Evolutionary conservation across 2,113 vertebrate genomes (phyloP).

Genomic region (Cervus canadensis): DNA sequence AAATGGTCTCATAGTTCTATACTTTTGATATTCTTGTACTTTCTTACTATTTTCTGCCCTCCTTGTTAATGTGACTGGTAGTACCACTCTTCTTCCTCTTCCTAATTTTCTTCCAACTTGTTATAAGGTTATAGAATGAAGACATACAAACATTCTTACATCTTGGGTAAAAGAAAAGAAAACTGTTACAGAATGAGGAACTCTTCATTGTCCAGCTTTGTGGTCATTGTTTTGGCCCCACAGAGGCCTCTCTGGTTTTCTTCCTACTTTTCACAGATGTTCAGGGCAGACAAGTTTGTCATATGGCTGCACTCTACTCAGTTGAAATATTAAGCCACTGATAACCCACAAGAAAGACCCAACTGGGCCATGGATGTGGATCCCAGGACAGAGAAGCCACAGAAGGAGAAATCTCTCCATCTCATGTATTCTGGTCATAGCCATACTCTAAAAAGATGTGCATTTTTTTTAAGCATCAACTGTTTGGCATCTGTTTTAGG

Average conservation of each 20-base stretch:
- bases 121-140: not conserved
- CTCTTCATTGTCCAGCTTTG: not conserved
- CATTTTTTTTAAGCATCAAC: slow-evolving; percentile 37
- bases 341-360: not conserved
- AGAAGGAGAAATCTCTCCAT: slow-evolving; percentile 54
- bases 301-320: not conserved
- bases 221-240: not conserved
- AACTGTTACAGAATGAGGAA: not conserved
- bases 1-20: not conserved
- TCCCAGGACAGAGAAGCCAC: not conserved
- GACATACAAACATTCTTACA: not conserved
- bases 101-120: not conserved
- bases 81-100: not conserved
- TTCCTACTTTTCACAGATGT: not conserved
- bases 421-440: slow-evolving; percentile 35
- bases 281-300: not conserved
- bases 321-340: not conserved
- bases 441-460: slow-evolving; percentile 67
- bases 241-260: not conserved
- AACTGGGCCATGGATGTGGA: not conserved
- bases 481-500: slow-evolving; percentile 63
- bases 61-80: not conserved
- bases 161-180: slow-evolving; percentile 3
- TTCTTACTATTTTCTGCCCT: not conserved
- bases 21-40: not conserved